Percentiles rank a stretch among this genome's conserved stretches.
These are phyloP conservation scores for Branchipolynoe longqiensis DNA, from an alignment of 2,888 invertebrate species.

Conservation along the genomic window DNA sequence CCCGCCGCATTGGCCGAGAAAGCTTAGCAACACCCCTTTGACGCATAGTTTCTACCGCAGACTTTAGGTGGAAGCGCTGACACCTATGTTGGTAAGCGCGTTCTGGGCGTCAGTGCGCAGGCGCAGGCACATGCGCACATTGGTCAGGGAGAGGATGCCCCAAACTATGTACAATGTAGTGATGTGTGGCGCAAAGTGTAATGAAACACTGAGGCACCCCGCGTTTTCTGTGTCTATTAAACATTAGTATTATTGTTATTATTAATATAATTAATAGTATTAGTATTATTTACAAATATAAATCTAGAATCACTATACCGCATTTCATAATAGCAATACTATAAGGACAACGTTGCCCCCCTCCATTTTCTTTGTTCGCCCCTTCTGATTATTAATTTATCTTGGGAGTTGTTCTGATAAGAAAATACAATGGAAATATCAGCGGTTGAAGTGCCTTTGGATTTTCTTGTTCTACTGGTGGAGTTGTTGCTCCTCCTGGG, in stretches of 20 bases:
- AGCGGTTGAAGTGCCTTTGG: background rate
- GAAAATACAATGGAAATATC: conserved; percentile 42
- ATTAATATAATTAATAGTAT: too few relatives aligned
- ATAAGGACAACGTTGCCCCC: too few relatives aligned
- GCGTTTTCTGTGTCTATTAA: too few relatives aligned
- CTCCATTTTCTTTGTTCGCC: too few relatives aligned
- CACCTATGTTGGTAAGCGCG: conserved; percentile 22
- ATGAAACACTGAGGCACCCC: too few relatives aligned
- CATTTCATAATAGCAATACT: background rate
- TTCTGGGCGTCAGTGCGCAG: conserved; percentile 36
- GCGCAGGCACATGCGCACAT: conserved; percentile 22
- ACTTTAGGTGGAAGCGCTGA: conserved; percentile 16
- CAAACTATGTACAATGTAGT: conserved; percentile 49
- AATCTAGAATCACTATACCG: conserved; percentile 40
- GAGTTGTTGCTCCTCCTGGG: too few relatives aligned
- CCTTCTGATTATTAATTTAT: too few relatives aligned
- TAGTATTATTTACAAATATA: conserved; percentile 46
- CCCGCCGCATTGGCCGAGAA: background rate
- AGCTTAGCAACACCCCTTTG: conserved; percentile 1
- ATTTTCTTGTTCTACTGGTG: background rate
- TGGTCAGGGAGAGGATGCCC: conserved; percentile 37
- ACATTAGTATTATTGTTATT: too few relatives aligned
- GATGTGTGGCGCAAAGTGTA: too few relatives aligned
- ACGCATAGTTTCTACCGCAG: background rate
- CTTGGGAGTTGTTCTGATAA: conserved; percentile 1